Percentiles rank a stretch among this genome's conserved stretches.
These are phyloP conservation scores for Plutomurus gul DNA, from an alignment of 1,140 invertebrate genomes.

Conservation along the genomic window DNA sequence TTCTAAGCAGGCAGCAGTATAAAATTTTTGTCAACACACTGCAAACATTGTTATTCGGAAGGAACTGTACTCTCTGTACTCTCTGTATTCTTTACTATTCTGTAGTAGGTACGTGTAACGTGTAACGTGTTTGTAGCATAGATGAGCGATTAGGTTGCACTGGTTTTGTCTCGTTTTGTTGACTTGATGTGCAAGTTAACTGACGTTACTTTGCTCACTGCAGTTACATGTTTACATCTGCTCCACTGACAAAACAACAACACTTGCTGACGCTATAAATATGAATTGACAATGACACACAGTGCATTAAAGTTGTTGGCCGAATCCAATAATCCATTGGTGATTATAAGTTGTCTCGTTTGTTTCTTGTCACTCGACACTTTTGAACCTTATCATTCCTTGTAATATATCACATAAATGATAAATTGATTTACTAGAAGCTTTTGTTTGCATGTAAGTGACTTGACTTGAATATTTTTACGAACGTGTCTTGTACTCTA, in stretches of 20 bases:
- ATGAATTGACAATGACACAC: background rate
- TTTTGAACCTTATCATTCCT: constrained; percentile 16
- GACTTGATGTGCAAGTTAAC: constrained; percentile 3
- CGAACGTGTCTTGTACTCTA: background rate
- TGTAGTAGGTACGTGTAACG: no score
- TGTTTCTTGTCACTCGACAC: background rate
- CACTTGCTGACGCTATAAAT: background rate
- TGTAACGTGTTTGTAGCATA: no score
- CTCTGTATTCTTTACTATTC: no score
- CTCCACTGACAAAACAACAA: background rate
- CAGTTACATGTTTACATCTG: constrained; percentile 22
- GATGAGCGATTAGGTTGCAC: background rate
- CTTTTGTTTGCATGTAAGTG: constrained; percentile 18
- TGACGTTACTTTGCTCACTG: constrained; percentile 3
- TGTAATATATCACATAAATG: constrained; percentile 4
- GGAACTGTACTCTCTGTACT: no score
- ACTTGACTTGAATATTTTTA: background rate
- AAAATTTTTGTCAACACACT: no score
- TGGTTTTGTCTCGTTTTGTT: background rate
- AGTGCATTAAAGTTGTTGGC: background rate
- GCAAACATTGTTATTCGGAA: no score
- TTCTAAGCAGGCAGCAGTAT: no score
- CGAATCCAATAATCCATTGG: constrained; percentile 14
- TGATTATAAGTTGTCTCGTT: background rate
- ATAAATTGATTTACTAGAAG: background rate